Conservation (phyloP, 2,113 vertebrate species). For the Hypocryptadius cinnamomeus region DNA sequence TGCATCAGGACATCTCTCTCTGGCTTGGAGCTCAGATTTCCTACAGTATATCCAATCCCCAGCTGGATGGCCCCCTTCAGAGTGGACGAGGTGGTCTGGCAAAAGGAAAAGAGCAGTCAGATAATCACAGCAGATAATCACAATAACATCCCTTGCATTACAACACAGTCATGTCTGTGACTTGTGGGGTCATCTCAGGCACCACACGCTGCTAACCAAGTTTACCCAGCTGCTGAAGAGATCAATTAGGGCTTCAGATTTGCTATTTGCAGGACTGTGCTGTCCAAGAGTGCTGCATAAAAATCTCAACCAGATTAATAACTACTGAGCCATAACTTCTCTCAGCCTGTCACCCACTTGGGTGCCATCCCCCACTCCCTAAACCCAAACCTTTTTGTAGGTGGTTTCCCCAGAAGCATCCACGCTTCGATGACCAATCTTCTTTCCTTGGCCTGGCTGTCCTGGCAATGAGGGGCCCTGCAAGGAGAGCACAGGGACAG, state of each 20-base stretch:
- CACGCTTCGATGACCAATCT: conserved; percentile 90
- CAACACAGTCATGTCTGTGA: background rate
- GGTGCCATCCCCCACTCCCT: background rate
- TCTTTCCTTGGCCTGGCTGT: conserved; percentile 82
- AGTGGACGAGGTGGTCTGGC: conserved; percentile 93
- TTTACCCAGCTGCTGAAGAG: background rate
- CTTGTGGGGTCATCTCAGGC: background rate
- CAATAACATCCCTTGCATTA: background rate
- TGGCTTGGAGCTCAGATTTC: conserved; percentile 96
- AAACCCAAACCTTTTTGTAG: conserved; percentile 87
- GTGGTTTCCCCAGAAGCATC: conserved; percentile 97
- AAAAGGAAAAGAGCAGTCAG: background rate
- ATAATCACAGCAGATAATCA: background rate
- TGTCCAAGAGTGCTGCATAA: background rate
- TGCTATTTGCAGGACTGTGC: background rate
- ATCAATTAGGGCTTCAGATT: background rate
- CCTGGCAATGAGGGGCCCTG: conserved; percentile 79
- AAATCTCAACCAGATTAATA: background rate
- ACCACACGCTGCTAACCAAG: background rate
- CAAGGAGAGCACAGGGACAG: background rate
- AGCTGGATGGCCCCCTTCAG: conserved; percentile 98
- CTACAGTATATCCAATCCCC: conserved; percentile 97
- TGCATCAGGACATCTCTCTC: conserved; percentile 98
- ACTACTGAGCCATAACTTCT: background rate
- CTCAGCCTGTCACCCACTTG: background rate